Base-by-base conservation (phyloP, 1,140 invertebrate genomes). In the Dendroctonus ponderosae region DNA sequence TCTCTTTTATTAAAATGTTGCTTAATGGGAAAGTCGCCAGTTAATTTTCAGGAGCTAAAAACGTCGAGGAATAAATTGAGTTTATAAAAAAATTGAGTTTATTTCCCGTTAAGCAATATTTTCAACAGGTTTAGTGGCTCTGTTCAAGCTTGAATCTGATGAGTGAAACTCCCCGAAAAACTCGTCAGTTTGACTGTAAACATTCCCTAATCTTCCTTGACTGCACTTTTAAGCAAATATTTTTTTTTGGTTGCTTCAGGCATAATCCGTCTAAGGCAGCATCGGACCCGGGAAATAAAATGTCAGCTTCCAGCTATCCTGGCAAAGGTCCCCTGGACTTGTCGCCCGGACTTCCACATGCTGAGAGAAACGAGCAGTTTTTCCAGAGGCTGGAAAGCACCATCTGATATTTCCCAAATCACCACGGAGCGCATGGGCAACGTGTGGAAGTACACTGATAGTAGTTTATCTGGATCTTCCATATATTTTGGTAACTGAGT, bases 221-320 rank as follows among this genome's bases (percentile, higher is more conserved):
- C n/a, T n/a, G n/a, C n/a, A n/a, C n/a, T n/a, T n/a, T n/a, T n/a
- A n/a, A n/a, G n/a, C n/a, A n/a, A n/a, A n/a, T n/a, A n/a, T n/a
- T n/a, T 26, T 26, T 26, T 26, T 26, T 26, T 26, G 26, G 1
- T 26, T 26, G 26, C 26, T 26, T 3, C n/a, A 66, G 70, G 70
- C 40, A 57, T 72, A n/a, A 70, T 63, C 12, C 58, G 68, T 7
- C 26, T 74, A 6, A 65, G 72, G 43, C 72, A 74, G 62, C 62
- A 71, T 11, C 51, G 72, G 50, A 62, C 58, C 0, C n/a, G 49
- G n/a, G 53, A 62, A 44, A 48, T 39, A 63, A 49, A 54, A 12
- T 40, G 46, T n/a, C 46, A 48, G 38, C 53, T 52, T 5, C n/a
- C 39, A 11, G 7, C 7, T 15, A 51, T 14, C 5, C 4, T 51